These are phyloP conservation scores for Caretta caretta DNA, from an alignment of 2,113 vertebrate species.

Conservation along the genomic window DNA sequence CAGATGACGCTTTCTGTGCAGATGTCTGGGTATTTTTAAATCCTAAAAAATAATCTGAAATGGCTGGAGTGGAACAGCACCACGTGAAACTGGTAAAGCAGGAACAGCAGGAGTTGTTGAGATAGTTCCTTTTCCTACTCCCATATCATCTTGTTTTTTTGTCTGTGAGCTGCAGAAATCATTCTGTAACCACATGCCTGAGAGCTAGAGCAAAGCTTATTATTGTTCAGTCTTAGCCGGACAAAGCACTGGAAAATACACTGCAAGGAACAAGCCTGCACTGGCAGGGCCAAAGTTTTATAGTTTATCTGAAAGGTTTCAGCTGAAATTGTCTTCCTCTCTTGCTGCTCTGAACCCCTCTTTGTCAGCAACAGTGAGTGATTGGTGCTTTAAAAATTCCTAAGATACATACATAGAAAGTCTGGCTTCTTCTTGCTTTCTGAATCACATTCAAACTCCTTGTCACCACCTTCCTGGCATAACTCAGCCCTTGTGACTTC, in stretches of 20 bases:
- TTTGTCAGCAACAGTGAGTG: accelerated
- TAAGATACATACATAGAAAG: background rate
- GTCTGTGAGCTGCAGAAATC: slow-evolving; percentile 15
- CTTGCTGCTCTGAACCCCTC: background rate
- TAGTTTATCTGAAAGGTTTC: background rate
- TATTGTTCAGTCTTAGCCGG: background rate
- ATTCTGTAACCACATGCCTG: background rate
- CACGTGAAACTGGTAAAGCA: background rate
- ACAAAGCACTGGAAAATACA: background rate
- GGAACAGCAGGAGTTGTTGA: slow-evolving; percentile 21
- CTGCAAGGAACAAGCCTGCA: background rate
- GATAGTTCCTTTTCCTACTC: background rate
- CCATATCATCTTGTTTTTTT: background rate
- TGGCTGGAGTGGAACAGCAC: background rate
- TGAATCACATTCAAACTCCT: background rate
- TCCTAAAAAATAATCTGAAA: background rate
- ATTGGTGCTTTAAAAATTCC: background rate
- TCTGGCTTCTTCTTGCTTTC: background rate
- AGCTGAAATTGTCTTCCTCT: background rate
- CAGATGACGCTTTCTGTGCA: background rate
- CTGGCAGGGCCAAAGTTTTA: background rate
- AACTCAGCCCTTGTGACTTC: background rate
- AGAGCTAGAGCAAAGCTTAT: background rate
- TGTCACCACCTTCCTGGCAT: background rate
- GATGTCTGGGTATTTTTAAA: background rate